Percentiles rank a stretch among this genome's conserved stretches.
These are phyloP conservation scores for Platypus cylindrus DNA, from an alignment of 2,888 invertebrate species.

Conservation along the genomic window DNA sequence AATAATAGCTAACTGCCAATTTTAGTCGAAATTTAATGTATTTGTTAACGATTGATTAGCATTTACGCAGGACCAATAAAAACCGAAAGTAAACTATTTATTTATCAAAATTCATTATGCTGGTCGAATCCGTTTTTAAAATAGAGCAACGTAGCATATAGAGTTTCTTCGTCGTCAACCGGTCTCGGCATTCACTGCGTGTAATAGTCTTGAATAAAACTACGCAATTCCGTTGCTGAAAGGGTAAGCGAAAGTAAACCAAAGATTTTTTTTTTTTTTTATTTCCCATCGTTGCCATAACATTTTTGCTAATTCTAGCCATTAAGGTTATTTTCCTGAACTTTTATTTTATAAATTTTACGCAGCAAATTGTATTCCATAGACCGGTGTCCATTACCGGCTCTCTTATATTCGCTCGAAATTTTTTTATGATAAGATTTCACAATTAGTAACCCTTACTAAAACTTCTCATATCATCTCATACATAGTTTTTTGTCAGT, in stretches of 20 bases:
- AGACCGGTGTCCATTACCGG: slow-evolving; percentile 8
- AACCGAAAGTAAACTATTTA: no score
- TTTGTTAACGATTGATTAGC: no score
- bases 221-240: slow-evolving; percentile 24
- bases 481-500: no score
- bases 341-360: not conserved
- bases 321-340: not conserved
- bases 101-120: not conserved
- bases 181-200: slow-evolving; percentile 20
- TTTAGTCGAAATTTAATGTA: no score
- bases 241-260: slow-evolving; percentile 21
- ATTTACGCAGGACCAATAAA: not conserved
- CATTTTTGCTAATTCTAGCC: not conserved
- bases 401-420: no score
- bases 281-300: slow-evolving; percentile 1
- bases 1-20: no score
- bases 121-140: slow-evolving; percentile 5
- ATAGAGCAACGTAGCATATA: slow-evolving; percentile 12
- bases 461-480: no score
- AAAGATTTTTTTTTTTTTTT: slow-evolving; percentile 1
- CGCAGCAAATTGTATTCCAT: not conserved
- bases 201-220: slow-evolving; percentile 23
- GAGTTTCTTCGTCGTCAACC: slow-evolving; percentile 14
- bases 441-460: no score
- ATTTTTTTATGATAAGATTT: no score